Percentiles rank a stretch among this genome's conserved stretches.
These are phyloP conservation scores for Zaprionus kolodkinae DNA, from an alignment of 1,140 invertebrate genomes.

Conservation along the genomic window DNA sequence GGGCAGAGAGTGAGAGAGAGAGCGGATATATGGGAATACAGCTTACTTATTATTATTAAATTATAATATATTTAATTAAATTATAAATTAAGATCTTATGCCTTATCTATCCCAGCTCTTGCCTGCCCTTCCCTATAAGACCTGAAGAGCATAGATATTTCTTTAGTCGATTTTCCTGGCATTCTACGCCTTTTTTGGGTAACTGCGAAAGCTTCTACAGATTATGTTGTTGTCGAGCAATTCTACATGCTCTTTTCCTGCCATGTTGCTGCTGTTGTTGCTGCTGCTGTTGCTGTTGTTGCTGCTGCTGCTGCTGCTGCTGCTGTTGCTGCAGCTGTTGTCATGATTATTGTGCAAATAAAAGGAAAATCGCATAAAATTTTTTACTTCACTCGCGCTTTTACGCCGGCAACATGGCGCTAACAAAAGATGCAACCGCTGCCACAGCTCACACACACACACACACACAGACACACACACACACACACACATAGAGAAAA, in stretches of 20 bases:
- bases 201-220: background rate
- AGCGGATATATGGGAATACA: no score
- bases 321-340: constrained; percentile 32
- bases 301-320: constrained; percentile 8
- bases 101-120: no score
- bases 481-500: background rate
- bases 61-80: no score
- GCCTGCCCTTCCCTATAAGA: no score
- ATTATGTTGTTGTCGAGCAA: constrained; percentile 17
- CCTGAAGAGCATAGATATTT: background rate
- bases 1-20: no score
- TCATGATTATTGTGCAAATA: constrained; percentile 71
- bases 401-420: constrained; percentile 26
- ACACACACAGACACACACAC: constrained; percentile 7
- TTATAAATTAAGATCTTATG: no score
- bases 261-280: constrained; percentile 41
- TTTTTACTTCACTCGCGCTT: constrained; percentile 24
- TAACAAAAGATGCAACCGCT: constrained; percentile 77
- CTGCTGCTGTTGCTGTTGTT: constrained; percentile 12
- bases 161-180: background rate
- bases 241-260: background rate
- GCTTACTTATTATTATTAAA: no score
- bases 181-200: background rate
- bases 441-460: constrained; percentile 27
- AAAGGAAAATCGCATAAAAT: constrained; percentile 65